phyloP scores from a whole-genome alignment of 1,140 invertebrate species.

The Eumaeus atala region DNA sequence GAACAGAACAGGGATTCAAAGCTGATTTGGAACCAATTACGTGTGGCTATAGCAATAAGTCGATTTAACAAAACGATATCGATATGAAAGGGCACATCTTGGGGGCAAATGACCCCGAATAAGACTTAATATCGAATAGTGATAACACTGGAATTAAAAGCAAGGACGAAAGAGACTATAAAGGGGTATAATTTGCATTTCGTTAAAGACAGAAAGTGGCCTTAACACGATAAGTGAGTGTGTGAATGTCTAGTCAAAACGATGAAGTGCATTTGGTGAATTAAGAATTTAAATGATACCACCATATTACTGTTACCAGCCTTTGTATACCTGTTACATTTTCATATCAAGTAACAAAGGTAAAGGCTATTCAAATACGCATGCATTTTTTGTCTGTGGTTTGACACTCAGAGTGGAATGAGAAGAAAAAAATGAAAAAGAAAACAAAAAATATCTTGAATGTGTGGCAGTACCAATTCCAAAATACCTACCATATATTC shows the following conservation, averaged over 20 bases:
- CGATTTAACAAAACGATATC: neutral
- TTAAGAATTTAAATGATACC: neutral
- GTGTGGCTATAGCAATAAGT: neutral
- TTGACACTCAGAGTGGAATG: neutral
- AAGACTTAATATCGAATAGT: no score
- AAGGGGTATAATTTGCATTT: no score
- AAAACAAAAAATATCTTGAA: neutral
- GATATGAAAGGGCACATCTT: no score
- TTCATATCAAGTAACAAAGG: no score
- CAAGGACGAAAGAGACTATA: no score
- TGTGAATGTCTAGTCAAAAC: constrained; percentile 59
- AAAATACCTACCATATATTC: constrained; percentile 6
- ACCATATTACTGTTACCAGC: neutral
- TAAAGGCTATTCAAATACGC: no score
- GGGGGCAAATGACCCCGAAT: no score
- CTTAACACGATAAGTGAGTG: constrained; percentile 26
- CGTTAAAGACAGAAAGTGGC: constrained; percentile 1
- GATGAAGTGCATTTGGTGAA: constrained; percentile 5
- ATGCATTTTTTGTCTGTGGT: neutral
- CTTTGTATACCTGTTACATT: no score
- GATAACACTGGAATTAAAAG: no score
- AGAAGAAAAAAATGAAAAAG: no score
- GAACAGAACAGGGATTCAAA: constrained; percentile 1
- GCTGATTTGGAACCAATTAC: constrained; percentile 1
- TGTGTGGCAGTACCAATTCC: constrained; percentile 10